Evolutionary conservation across 2,797 vertebrate genomes (phyloP), one percentile per base, ranked within the genome.

Genomic region (Notoglanidium macrostoma): DNA sequence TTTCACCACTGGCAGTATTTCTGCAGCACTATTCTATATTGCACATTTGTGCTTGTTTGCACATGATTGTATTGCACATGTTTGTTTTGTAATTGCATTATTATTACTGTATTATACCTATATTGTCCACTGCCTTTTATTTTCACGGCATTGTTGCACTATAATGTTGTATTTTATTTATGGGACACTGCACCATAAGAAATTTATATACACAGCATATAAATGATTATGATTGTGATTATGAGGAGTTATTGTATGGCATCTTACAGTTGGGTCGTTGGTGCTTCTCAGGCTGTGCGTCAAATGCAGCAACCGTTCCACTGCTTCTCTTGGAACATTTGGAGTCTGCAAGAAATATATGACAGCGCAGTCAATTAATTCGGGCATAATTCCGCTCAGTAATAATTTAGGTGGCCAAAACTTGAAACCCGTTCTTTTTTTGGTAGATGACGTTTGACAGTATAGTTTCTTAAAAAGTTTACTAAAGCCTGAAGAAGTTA

Each of bases 261-360:
- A 49, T 91, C 97, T 97, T 90, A 99, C 98, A 0, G 97, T 98
- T 49, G 96, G 90, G 83, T 99, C 97, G 23, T 95, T 97, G 72
- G 96, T 97, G 85, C 95, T 93, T 76, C 97, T 96, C 86, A 99
- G 97, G 77, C 92, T 97, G 93, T 99, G 97, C 14, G 97, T 96
- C 90, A 99, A 94, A 19, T 95, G 95, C 76, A 99, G 85, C 5
- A 99, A 94, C 92, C 96, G 97, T 85, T 98, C 96, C 61, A 97
- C 95, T 40, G 97, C 96, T 92, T 95, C 95, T 61, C 85, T 92
- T n/a, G 97, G 96, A 87, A 96, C 96, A 91, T 94, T 94, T 9
- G 96, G 96, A 65, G 96, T 94, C 98, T 99, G 90, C 49, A 54
- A 83, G 29, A 51, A 54, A 68, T 67, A 21, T 5, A 82, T 21